Evolutionary conservation across 1,140 invertebrate species (phyloP).

Genomic region (Magallana gigas): DNA sequence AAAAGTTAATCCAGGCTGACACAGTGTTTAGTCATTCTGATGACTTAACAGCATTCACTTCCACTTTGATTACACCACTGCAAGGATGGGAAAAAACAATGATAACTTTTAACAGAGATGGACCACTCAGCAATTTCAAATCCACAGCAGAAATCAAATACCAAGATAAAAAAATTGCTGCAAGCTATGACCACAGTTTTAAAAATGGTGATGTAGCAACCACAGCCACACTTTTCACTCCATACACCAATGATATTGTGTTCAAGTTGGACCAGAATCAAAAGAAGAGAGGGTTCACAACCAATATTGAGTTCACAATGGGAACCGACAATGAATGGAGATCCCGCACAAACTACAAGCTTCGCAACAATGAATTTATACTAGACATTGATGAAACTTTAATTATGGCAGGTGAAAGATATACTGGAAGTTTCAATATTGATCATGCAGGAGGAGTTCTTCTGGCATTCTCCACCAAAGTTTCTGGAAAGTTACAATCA

Average conservation of each 20-base stretch:
- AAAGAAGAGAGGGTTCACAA: conserved; percentile 46
- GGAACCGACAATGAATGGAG: conserved; percentile 37
- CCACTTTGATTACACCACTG: conserved; percentile 37
- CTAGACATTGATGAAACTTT: conserved; percentile 10
- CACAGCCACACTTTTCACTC: conserved; percentile 40
- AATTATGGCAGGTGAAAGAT: conserved; percentile 39
- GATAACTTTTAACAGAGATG: conserved; percentile 54
- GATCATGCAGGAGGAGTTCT: conserved; percentile 38
- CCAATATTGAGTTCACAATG: conserved; percentile 41
- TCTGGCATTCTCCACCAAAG: conserved; percentile 38
- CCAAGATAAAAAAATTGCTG: conserved; percentile 45
- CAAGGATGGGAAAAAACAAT: conserved; percentile 40
- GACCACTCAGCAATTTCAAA: conserved; percentile 43
- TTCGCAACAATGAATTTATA: conserved; percentile 31
- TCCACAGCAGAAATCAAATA: conserved; percentile 46
- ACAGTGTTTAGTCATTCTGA: conserved; percentile 42
- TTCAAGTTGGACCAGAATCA: conserved; percentile 47
- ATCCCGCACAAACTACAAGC: conserved; percentile 41
- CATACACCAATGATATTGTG: conserved; percentile 48
- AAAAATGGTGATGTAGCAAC: conserved; percentile 37
- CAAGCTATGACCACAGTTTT: conserved; percentile 31
- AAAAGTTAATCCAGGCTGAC: conserved; percentile 35
- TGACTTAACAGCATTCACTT: conserved; percentile 40
- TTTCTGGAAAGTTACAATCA: background rate
- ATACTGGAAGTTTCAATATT: background rate